phyloP scores from a whole-genome alignment of 2,797 vertebrate genomes.

The Sebastes trivittatus region DNA sequence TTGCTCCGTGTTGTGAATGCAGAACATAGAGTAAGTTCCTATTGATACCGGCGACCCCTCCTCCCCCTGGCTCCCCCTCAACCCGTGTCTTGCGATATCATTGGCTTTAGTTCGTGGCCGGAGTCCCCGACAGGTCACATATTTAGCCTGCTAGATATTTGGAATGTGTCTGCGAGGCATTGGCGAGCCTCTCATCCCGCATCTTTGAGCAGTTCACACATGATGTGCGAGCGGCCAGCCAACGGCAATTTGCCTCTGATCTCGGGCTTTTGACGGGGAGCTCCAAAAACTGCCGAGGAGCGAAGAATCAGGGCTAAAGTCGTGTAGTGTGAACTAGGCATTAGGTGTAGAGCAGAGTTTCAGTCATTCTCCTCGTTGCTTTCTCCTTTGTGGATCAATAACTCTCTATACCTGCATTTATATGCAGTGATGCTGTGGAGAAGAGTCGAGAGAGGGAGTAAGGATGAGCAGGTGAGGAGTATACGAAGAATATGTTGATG shows the following conservation, averaged over 20 bases:
- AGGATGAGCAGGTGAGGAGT: conserved; percentile 26
- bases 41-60: no score
- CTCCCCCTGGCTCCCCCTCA: not conserved
- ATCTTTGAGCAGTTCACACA: no score
- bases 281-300: not conserved
- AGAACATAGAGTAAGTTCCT: no score
- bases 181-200: no score
- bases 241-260: no score
- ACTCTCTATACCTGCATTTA: conserved; percentile 40
- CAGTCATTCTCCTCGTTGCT: conserved; percentile 18
- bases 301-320: not conserved
- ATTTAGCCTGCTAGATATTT: no score
- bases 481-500: conserved; percentile 15
- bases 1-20: no score
- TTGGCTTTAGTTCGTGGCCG: no score
- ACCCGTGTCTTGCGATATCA: no score
- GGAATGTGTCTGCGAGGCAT: no score
- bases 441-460: not conserved
- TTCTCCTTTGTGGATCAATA: conserved; percentile 55
- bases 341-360: conserved; percentile 1
- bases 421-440: conserved; percentile 35
- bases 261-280: not conserved
- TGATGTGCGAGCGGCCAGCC: no score
- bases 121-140: no score
- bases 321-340: not conserved